Evolutionary conservation across 2,888 invertebrate species (phyloP), one percentile per base, ranked within the genome.

Genomic region (Nasonovia ribisnigri): DNA sequence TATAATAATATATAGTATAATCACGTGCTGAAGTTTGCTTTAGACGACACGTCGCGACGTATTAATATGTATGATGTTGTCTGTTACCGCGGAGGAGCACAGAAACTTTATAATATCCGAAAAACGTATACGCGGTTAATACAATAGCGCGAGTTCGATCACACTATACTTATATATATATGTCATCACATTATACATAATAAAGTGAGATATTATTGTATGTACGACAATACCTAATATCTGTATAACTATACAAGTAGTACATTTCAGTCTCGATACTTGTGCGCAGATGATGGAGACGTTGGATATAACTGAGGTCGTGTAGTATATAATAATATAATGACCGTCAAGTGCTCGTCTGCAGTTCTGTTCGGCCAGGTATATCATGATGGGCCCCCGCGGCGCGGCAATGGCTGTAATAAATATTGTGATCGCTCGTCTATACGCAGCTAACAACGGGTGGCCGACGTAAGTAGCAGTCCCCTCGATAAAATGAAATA

Each of bases 361-460:
- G 42, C 88, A 29, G 29, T 46, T 29, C 46, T 43, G 93, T 48
- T 84, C 89, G 84, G 43, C 57, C 88, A 93, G 93, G 88, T 93
- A 91, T 48, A 51, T 92, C 88, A 84, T 60, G 88, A 29, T 57
- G 43, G 48, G 42, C 67, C n/a, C 92, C 92, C 88, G 87, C 24
- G 92, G 88, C n/a, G 51, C 29, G n/a, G 24, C 88, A n/a, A 26
- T 77, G 88, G 43, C 87, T 36, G 92, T 54, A 88, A 92, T 92
- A 92, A 92, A 92, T 92, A 92, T 92, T 92, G 88, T 92, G 92
- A 92, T 92, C 92, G 92, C 43, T 92, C 88, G 92, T 88, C 92
- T 92, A 51, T 92, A 67, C 24, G 67, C 77, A 26, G 51, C 88
- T 46, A 77, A 67, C 92, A 92, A 87, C 92, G 87, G 92, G 77